phyloP scores from a whole-genome alignment of 2,888 invertebrate species.

The Oegoconia quadripuncta region DNA sequence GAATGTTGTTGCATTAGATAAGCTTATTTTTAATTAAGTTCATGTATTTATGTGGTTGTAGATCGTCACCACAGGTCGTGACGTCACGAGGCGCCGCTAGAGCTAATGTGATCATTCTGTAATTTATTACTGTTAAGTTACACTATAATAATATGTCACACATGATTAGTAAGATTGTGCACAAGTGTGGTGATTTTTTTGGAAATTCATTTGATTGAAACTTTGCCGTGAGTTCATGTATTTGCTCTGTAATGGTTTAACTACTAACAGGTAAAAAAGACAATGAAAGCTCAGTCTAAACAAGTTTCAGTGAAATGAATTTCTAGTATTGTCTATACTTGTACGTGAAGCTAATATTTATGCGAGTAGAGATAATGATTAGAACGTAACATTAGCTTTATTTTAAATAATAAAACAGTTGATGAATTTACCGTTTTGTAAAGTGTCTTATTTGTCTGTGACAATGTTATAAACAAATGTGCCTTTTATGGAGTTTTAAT shows the following conservation, averaged over 20 bases:
- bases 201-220: too few species aligned
- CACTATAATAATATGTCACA: constrained; percentile 7
- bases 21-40: constrained; percentile 42
- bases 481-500: constrained; percentile 34
- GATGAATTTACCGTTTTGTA: constrained; percentile 18
- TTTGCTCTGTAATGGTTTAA: too few species aligned
- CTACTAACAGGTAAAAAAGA: too few species aligned
- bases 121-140: constrained; percentile 26
- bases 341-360: constrained; percentile 5
- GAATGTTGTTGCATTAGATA: constrained; percentile 50
- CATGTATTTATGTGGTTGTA: constrained; percentile 52
- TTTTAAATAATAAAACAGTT: constrained; percentile 17
- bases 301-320: too few species aligned
- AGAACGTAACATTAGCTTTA: constrained; percentile 22
- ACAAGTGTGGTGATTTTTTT: too few species aligned
- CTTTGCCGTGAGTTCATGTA: too few species aligned
- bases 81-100: constrained; percentile 46
- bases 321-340: too few species aligned
- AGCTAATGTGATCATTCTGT: constrained; percentile 64
- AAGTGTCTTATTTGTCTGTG: constrained; percentile 24
- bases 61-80: constrained; percentile 42
- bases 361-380: constrained; percentile 8
- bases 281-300: too few species aligned
- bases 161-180: not conserved
- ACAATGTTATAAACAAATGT: constrained; percentile 24